Evolutionary conservation across 2,113 vertebrate genomes (phyloP).

Genomic region (Salminus brasiliensis): DNA sequence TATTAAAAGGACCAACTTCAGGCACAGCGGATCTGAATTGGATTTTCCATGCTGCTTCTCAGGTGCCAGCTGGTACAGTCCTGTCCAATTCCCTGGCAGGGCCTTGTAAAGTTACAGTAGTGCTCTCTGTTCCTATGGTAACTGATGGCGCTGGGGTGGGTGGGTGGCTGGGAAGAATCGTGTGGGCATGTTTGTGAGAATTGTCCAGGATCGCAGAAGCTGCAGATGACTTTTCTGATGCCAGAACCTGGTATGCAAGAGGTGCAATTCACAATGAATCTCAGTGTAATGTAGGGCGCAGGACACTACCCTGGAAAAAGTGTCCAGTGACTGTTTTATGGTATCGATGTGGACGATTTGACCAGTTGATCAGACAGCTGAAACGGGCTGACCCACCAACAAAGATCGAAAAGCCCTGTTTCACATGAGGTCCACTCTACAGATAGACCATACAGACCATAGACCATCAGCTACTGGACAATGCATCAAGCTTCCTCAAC

Average conservation of each 20-base stretch:
- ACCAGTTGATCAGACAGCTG: too few relatives aligned
- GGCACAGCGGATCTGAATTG: background rate
- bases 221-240: background rate
- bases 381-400: too few relatives aligned
- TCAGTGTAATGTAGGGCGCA: background rate
- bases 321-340: too few relatives aligned
- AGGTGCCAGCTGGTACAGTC: background rate
- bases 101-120: slow-evolving; percentile 15
- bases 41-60: background rate
- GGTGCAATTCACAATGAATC: too few relatives aligned
- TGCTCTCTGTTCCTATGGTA: slow-evolving; percentile 28
- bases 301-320: background rate
- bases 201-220: background rate
- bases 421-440: too few relatives aligned
- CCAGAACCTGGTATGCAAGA: background rate
- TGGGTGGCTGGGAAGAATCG: background rate
- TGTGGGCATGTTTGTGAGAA: background rate
- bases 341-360: too few relatives aligned
- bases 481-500: too few relatives aligned
- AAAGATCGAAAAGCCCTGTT: too few relatives aligned
- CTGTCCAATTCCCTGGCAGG: slow-evolving; percentile 15
- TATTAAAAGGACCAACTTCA: background rate
- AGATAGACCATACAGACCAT: too few relatives aligned
- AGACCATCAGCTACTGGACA: too few relatives aligned
- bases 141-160: background rate